Conservation (phyloP, 1,140 invertebrate genomes). For the Microplitis demolitor region DNA sequence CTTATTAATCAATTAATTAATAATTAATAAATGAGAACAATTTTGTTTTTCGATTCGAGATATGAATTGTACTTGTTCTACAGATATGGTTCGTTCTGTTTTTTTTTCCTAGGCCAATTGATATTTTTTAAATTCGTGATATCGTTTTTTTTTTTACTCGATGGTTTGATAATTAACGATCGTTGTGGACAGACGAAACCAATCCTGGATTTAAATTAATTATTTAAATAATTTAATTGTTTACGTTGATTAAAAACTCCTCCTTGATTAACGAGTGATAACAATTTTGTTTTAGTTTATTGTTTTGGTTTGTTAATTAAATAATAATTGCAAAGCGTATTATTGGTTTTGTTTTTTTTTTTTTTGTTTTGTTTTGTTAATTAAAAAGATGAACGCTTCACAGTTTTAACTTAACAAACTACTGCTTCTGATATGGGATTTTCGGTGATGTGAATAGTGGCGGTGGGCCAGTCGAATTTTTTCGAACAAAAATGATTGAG, state of each 20-base stretch:
- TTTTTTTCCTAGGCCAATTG: neutral
- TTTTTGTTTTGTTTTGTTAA: neutral
- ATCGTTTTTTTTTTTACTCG: neutral
- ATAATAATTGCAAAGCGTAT: neutral
- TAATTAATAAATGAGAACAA: too few relatives aligned
- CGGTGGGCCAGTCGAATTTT: conserved; percentile 64
- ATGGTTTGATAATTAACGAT: neutral
- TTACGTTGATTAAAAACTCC: too few relatives aligned
- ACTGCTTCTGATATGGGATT: conserved; percentile 78
- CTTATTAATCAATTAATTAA: too few relatives aligned
- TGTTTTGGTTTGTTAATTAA: neutral
- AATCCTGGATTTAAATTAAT: neutral
- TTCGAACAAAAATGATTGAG: conserved; percentile 63
- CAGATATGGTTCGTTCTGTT: conserved; percentile 1
- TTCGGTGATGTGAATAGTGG: conserved; percentile 77
- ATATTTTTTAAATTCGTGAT: neutral
- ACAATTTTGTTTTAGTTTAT: too few relatives aligned
- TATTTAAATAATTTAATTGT: neutral
- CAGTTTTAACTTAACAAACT: conserved; percentile 66
- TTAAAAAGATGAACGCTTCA: too few relatives aligned
- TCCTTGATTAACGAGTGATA: neutral
- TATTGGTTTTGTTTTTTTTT: neutral
- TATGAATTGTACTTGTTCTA: conserved; percentile 20
- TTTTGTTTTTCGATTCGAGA: conserved; percentile 3
- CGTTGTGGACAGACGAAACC: conserved; percentile 16